These are phyloP conservation scores for Anagrus nilaparvatae DNA, from an alignment of 1,140 invertebrate species.

Conservation along the genomic window DNA sequence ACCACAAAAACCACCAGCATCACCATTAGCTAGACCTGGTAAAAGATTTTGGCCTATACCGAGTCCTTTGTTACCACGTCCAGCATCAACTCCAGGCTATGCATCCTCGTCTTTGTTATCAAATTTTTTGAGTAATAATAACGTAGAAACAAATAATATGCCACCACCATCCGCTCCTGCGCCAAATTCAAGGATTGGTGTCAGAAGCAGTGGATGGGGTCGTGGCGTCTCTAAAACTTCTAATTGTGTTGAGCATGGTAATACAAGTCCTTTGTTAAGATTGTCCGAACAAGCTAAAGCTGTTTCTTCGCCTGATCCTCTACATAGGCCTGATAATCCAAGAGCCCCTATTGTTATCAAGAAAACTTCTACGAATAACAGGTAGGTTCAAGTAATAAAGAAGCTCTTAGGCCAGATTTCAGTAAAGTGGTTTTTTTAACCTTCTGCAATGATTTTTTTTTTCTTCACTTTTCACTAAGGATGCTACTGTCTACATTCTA, in stretches of 20 bases:
- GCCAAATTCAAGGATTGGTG: constrained; percentile 27
- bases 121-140: too few relatives aligned
- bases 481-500: too few relatives aligned
- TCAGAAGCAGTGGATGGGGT: constrained; percentile 25
- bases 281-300: constrained; percentile 39
- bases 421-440: too few relatives aligned
- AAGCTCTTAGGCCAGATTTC: too few relatives aligned
- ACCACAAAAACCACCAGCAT: too few relatives aligned
- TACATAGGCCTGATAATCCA: constrained; percentile 40
- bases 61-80: constrained; percentile 22
- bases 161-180: too few relatives aligned
- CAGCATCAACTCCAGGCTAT: too few relatives aligned
- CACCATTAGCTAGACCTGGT: too few relatives aligned
- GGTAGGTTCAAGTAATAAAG: constrained; percentile 38
- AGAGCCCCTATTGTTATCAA: constrained; percentile 34
- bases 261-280: constrained; percentile 30
- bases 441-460: too few relatives aligned
- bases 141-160: too few relatives aligned
- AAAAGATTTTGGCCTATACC: constrained; percentile 29
- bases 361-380: constrained; percentile 33
- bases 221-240: constrained; percentile 37
- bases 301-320: constrained; percentile 45
- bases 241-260: constrained; percentile 34
- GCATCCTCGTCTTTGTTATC: too few relatives aligned
- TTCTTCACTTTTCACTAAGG: too few relatives aligned